Conservation (phyloP, 2,797 vertebrate species). For the Thripadectes ignobilis region DNA sequence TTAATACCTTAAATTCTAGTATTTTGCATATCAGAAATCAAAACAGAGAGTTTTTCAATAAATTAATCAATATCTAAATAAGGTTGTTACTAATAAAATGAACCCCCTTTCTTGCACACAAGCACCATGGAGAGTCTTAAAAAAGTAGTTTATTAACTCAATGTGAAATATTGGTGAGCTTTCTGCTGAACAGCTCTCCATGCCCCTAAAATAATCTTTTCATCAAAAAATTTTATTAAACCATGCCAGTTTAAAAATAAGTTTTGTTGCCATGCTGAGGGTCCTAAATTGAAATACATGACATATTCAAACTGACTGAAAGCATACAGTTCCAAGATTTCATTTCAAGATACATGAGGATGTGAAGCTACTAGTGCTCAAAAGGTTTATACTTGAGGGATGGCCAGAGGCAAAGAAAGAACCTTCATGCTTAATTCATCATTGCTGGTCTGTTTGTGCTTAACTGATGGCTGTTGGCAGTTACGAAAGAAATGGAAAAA, state of each 20-base stretch:
- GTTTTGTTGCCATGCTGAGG: neutral
- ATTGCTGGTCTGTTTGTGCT: neutral
- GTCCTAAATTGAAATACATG: neutral
- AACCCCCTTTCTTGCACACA: neutral
- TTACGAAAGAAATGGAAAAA: neutral
- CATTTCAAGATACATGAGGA: neutral
- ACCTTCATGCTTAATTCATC: conserved; percentile 8
- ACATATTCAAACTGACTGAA: neutral
- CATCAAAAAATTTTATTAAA: neutral
- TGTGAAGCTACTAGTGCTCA: neutral
- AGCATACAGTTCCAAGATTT: neutral
- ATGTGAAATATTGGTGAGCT: neutral
- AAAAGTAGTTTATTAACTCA: neutral
- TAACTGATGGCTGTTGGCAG: neutral
- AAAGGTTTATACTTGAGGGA: neutral
- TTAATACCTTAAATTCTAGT: neutral
- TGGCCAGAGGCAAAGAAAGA: conserved; percentile 3
- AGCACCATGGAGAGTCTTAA: neutral
- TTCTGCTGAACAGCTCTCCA: neutral
- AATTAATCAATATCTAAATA: neutral
- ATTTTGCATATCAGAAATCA: neutral
- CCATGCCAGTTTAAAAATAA: neutral
- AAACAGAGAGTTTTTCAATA: neutral
- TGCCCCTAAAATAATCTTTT: neutral
- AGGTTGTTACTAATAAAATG: neutral